These are phyloP conservation scores for Siniperca scherzeri DNA, from an alignment of 2,797 vertebrate genomes.

Conservation along the genomic window DNA sequence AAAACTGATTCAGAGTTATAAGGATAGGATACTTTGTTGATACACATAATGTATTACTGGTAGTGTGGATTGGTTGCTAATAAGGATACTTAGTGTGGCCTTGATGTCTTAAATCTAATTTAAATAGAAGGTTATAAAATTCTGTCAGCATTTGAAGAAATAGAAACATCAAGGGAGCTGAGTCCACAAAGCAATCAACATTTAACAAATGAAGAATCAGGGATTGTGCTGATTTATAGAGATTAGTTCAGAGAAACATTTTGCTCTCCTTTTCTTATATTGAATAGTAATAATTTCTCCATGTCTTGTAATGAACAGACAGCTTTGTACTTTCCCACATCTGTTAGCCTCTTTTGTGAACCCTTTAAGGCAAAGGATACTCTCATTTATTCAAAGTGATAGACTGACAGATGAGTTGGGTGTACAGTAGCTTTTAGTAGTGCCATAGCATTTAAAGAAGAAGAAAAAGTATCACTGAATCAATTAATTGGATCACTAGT, in stretches of 20 bases:
- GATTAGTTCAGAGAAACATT: constrained; percentile 43
- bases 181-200: constrained; percentile 33
- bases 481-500: neutral
- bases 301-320: constrained; percentile 5
- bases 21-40: neutral
- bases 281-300: constrained; percentile 23
- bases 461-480: neutral
- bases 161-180: constrained; percentile 6
- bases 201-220: constrained; percentile 15
- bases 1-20: neutral
- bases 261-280: constrained; percentile 6
- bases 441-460: neutral
- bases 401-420: constrained; percentile 4
- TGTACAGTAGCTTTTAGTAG: neutral
- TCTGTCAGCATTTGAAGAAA: constrained; percentile 28
- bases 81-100: neutral
- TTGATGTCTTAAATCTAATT: constrained; percentile 14
- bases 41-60: neutral
- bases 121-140: constrained; percentile 13
- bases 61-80: neutral
- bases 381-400: constrained; percentile 23
- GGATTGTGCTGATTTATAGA: constrained; percentile 32
- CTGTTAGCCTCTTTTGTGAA: neutral
- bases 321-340: constrained; percentile 37
- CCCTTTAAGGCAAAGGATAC: constrained; percentile 14